These are phyloP conservation scores for Parnassius smintheus DNA, from an alignment of 2,888 invertebrate species.

Conservation along the genomic window DNA sequence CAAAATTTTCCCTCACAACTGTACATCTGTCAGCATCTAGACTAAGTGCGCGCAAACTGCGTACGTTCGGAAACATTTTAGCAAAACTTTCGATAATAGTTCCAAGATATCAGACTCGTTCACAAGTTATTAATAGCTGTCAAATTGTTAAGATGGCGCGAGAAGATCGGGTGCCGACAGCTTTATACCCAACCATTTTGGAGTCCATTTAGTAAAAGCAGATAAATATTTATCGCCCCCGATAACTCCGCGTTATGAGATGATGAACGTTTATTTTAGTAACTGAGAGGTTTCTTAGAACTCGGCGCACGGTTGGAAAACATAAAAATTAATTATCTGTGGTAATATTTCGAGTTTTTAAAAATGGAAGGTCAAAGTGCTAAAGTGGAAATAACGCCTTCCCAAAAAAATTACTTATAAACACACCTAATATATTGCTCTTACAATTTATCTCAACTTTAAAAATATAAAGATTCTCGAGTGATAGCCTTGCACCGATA, in stretches of 20 bases:
- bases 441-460: no score
- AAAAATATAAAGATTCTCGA: no score
- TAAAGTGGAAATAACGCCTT: background rate
- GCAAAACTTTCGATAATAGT: conserved; percentile 41
- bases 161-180: conserved; percentile 66
- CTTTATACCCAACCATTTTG: conserved; percentile 66
- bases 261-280: conserved; percentile 65
- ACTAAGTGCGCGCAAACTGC: conserved; percentile 58
- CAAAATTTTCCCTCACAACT: conserved; percentile 40
- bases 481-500: no score
- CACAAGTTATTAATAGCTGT: conserved; percentile 51
- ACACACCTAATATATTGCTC: background rate
- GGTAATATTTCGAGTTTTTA: conserved; percentile 26
- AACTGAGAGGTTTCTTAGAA: conserved; percentile 41
- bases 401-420: background rate
- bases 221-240: conserved; percentile 72
- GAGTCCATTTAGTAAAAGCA: conserved; percentile 76
- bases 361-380: conserved; percentile 22
- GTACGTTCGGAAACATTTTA: conserved; percentile 42
- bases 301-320: conserved; percentile 21
- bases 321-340: conserved; percentile 28
- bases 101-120: conserved; percentile 36
- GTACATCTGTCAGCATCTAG: conserved; percentile 61
- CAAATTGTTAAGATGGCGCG: conserved; percentile 62
- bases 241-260: conserved; percentile 53